A percentile compares a stretch with the other conserved stretches of the same genome.
phyloP scores from a whole-genome alignment of 1,140 invertebrate genomes.

The Pseudachorutes palmiensis region DNA sequence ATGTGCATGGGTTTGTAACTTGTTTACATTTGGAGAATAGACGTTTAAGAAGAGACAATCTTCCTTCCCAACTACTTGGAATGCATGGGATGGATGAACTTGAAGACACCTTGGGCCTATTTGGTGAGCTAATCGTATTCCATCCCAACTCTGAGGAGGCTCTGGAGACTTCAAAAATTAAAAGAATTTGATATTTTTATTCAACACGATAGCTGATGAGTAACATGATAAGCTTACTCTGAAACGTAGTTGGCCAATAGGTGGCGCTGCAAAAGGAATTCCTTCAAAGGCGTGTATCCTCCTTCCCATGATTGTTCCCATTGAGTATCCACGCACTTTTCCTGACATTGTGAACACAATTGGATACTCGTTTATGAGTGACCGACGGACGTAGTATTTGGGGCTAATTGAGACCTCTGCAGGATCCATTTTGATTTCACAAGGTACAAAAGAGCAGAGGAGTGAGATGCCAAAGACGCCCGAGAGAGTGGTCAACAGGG shows the following conservation, averaged over 20 bases:
- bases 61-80: slow-evolving; percentile 44
- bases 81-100: slow-evolving; percentile 13
- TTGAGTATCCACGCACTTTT: slow-evolving; percentile 19
- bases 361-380: not conserved
- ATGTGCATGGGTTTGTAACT: not conserved
- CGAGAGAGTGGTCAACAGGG: not conserved
- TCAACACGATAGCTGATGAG: not conserved
- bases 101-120: slow-evolving; percentile 19
- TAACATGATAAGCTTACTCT: not conserved
- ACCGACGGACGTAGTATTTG: not conserved
- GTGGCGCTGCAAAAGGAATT: slow-evolving; percentile 20
- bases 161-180: not conserved
- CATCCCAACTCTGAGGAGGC: slow-evolving; percentile 20
- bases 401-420: not conserved
- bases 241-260: slow-evolving; percentile 12
- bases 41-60: slow-evolving; percentile 55
- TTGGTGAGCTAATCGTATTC: slow-evolving; percentile 15
- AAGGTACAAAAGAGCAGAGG: slow-evolving; percentile 8
- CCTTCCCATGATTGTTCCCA: slow-evolving; percentile 10
- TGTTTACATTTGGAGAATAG: slow-evolving; percentile 45
- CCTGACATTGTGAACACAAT: slow-evolving; percentile 13
- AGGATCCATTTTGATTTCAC: not conserved
- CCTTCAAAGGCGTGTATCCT: slow-evolving; percentile 18
- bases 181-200: not conserved
- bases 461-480: not conserved